Evolutionary conservation across 2,888 invertebrate genomes (phyloP).

Genomic region (Tipula helvola): DNA sequence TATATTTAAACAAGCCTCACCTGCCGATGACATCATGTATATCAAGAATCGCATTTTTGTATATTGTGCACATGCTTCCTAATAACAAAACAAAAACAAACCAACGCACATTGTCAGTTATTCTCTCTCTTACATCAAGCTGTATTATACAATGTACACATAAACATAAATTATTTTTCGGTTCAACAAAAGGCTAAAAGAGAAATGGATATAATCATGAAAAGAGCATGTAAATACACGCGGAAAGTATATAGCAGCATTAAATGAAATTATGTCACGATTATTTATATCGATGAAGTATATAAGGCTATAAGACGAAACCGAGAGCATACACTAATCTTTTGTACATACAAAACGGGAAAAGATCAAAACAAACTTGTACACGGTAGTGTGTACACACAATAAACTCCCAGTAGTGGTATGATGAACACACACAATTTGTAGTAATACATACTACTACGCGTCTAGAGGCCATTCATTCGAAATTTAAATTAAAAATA

Average conservation of each 20-base stretch:
- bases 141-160: neutral
- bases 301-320: neutral
- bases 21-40: neutral
- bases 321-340: neutral
- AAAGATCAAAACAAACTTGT: neutral
- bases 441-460: neutral
- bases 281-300: constrained; percentile 4
- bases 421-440: neutral
- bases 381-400: neutral
- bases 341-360: neutral
- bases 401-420: neutral
- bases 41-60: neutral
- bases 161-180: neutral
- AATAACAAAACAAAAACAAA: neutral
- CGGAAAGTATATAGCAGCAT: neutral
- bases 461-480: neutral
- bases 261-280: neutral
- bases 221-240: neutral
- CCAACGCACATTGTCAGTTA: neutral
- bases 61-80: neutral
- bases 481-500: neutral
- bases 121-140: neutral
- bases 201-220: neutral
- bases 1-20: neutral
- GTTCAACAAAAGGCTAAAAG: neutral